These are phyloP conservation scores for Rynchops niger DNA, from an alignment of 2,113 vertebrate species.

Conservation along the genomic window DNA sequence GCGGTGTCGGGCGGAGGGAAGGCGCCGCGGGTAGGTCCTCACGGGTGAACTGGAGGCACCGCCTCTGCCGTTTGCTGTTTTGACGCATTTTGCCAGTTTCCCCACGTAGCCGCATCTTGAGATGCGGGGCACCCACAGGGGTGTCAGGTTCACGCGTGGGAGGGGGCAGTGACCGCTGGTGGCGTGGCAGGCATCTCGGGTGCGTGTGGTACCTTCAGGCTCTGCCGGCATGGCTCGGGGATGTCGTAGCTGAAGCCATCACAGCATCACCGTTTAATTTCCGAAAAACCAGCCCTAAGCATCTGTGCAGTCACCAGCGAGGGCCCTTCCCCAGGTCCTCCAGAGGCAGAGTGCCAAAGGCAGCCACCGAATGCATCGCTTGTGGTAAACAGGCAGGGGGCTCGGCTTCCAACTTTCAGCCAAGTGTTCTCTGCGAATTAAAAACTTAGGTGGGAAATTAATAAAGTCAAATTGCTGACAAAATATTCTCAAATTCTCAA, in stretches of 20 bases:
- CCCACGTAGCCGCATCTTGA: neutral
- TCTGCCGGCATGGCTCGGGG: neutral
- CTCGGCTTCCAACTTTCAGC: too few relatives aligned
- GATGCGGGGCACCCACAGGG: neutral
- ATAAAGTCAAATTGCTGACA: neutral
- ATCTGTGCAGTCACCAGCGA: accelerated
- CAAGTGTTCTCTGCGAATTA: too few relatives aligned
- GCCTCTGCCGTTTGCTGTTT: neutral
- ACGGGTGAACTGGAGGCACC: neutral
- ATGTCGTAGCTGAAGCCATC: neutral
- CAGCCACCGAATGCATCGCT: accelerated
- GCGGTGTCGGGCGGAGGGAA: too few relatives aligned
- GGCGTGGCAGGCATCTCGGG: neutral
- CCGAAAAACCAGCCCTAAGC: neutral
- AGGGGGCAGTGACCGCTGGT: neutral
- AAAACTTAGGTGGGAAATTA: neutral
- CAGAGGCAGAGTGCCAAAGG: accelerated
- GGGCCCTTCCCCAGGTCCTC: accelerated
- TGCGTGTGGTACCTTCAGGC: neutral
- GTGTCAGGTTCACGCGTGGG: neutral
- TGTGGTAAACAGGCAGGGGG: too few relatives aligned
- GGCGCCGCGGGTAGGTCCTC: neutral
- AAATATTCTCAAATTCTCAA: too few relatives aligned
- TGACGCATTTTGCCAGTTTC: accelerated
- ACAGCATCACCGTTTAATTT: neutral